A percentile compares a stretch with the other conserved stretches of the same genome.
Evolutionary conservation across 2,797 vertebrate species (phyloP).

Genomic region (Epinephelus awoara): DNA sequence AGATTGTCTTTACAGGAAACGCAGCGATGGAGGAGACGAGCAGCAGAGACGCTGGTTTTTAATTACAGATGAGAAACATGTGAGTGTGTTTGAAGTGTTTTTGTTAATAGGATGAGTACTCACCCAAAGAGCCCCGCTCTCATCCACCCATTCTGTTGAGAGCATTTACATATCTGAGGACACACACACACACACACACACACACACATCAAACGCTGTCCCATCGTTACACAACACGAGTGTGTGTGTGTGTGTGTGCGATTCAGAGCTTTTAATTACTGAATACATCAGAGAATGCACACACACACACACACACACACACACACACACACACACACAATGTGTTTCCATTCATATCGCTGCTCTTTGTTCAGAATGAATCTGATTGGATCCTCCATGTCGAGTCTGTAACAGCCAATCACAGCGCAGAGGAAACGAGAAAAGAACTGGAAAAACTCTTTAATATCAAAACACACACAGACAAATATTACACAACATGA

Average conservation of each 20-base stretch:
- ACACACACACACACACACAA: background rate
- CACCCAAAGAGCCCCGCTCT: slow-evolving; percentile 62
- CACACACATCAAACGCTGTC: slow-evolving; percentile 24
- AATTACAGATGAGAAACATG: slow-evolving; percentile 60
- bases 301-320: background rate
- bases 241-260: slow-evolving; percentile 25
- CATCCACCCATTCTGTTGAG: slow-evolving; percentile 3
- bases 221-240: background rate
- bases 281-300: slow-evolving; percentile 53
- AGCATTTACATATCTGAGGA: slow-evolving; percentile 70
- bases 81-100: slow-evolving; percentile 58
- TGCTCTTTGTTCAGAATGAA: too few relatives aligned
- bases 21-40: too few relatives aligned
- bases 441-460: too few relatives aligned
- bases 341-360: too few relatives aligned
- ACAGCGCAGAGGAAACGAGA: too few relatives aligned
- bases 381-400: too few relatives aligned
- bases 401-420: too few relatives aligned
- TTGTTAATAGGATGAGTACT: slow-evolving; percentile 79
- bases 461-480: too few relatives aligned
- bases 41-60: slow-evolving; percentile 33
- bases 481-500: too few relatives aligned
- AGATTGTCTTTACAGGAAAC: too few relatives aligned
- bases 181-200: slow-evolving; percentile 22
- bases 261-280: slow-evolving; percentile 60